Evolutionary conservation across 2,797 vertebrate species (phyloP).

Genomic region (Parotocinclus haroldoi): DNA sequence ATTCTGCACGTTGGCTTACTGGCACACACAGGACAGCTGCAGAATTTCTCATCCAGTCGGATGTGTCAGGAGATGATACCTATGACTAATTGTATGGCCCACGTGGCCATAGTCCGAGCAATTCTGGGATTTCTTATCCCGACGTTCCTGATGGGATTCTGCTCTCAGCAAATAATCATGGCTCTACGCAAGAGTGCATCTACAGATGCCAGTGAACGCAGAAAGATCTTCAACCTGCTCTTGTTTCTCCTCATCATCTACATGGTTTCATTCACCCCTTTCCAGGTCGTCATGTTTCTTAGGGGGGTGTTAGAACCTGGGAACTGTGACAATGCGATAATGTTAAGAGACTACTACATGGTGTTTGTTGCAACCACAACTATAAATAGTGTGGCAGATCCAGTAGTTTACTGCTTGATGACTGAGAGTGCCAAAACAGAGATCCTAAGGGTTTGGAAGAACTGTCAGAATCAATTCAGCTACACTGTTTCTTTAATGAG

Average conservation of each 20-base stretch:
- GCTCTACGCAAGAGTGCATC: slow-evolving; percentile 45
- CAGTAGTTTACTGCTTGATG: slow-evolving; percentile 59
- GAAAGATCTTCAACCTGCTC: slow-evolving; percentile 53
- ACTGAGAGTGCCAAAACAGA: slow-evolving; percentile 50
- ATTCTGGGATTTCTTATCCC: slow-evolving; percentile 53
- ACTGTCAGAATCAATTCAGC: background rate
- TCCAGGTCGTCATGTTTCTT: slow-evolving; percentile 58
- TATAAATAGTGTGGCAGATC: slow-evolving; percentile 59
- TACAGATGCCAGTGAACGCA: slow-evolving; percentile 44
- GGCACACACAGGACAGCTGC: slow-evolving; percentile 47
- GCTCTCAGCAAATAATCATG: slow-evolving; percentile 52
- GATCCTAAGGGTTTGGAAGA: slow-evolving; percentile 31
- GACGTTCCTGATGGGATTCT: slow-evolving; percentile 53
- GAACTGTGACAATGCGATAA: slow-evolving; percentile 24
- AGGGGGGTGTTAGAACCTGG: slow-evolving; percentile 45
- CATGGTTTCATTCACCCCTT: slow-evolving; percentile 53
- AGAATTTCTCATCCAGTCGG: slow-evolving; percentile 30
- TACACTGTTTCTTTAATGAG: slow-evolving; percentile 1
- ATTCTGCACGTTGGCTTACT: slow-evolving; percentile 42
- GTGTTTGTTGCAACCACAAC: slow-evolving; percentile 56
- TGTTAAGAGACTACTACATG: slow-evolving; percentile 47
- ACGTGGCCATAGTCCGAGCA: slow-evolving; percentile 21
- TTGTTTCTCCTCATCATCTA: slow-evolving; percentile 54
- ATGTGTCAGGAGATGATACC: slow-evolving; percentile 30
- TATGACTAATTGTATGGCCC: background rate